Conservation (phyloP, 1,140 invertebrate genomes). For the Caenorhabditis tropicalis region DNA sequence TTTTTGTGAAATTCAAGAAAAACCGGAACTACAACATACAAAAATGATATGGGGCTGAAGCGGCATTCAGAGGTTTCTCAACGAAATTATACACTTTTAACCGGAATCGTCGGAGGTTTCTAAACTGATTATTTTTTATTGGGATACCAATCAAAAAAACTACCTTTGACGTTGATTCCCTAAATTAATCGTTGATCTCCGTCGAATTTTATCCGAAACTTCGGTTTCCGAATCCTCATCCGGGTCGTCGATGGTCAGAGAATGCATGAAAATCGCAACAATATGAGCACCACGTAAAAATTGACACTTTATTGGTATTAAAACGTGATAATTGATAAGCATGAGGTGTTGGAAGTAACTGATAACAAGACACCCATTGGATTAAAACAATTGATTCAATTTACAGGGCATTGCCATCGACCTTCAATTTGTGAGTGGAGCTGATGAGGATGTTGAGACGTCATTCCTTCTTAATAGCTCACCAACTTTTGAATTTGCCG, state of each 20-base stretch:
- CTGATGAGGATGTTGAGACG: constrained; percentile 46
- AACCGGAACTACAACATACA: not conserved
- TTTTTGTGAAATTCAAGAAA: not conserved
- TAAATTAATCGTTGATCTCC: constrained; percentile 13
- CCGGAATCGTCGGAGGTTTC: constrained; percentile 22
- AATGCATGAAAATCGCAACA: constrained; percentile 30
- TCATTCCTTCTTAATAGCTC: constrained; percentile 53
- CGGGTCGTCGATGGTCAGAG: constrained; percentile 13
- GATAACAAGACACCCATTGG: not conserved
- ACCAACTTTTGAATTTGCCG: constrained; percentile 53
- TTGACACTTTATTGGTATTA: not conserved
- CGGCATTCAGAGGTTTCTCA: constrained; percentile 29
- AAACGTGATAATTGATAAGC: constrained; percentile 1
- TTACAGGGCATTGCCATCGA: constrained; percentile 53
- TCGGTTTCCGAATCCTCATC: constrained; percentile 1
- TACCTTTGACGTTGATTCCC: constrained; percentile 21
- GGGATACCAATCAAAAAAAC: not conserved
- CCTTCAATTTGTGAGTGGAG: constrained; percentile 51
- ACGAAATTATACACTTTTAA: constrained; percentile 45
- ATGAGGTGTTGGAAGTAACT: constrained; percentile 24
- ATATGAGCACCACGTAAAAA: constrained; percentile 17
- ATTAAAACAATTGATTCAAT: not conserved
- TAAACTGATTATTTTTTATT: not conserved
- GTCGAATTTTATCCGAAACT: not conserved
- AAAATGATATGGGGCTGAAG: constrained; percentile 38